Evolutionary conservation across 2,888 invertebrate genomes (phyloP), one percentile per base, ranked within the genome.

Genomic region (Eurytoma californica): DNA sequence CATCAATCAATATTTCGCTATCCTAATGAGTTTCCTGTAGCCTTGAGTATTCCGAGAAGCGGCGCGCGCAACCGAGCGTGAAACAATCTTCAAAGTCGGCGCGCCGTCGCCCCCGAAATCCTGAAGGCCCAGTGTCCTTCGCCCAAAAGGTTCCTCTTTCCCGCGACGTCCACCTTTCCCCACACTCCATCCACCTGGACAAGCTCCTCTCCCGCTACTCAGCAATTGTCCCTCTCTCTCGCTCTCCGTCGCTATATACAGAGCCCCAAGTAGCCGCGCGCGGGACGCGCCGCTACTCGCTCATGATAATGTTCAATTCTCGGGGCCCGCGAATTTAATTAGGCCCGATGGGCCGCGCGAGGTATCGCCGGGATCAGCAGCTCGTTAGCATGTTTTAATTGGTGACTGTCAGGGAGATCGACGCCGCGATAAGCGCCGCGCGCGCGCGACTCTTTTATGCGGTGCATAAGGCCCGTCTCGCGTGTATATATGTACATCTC

Each of bases 331-430:
- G 87, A 86, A 88, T 89, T 89, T 89, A 89, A 89, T 89, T 89
- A 89, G 89, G 87, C 86, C 82, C 68, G 55, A 58, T 72, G 73
- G 60, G 39, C 63, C 49, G 82, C 80, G 82, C 83, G 84, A 80
- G 75, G 83, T 87, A 88, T 88, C 88, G 88, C 89, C 86, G 84
- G 39, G 88, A 89, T 89, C 89, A 88, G 88, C 89, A 88, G 89
- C 89, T 89, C 89, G 89, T 89, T 89, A 89, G 89, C 89, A 89
- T 89, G 89, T 89, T 89, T 89, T 89, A 89, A 89, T 89, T 89
- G 89, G 89, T 88, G 88, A 86, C 88, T 88, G 89, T 88, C 89
- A 88, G 88, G 86, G 86, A 88, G 81, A 81, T 81, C 69, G 76
- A 79, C 75, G 81, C 79, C 13, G 14, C 66, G 78, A 78, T 78